Conservation (phyloP, 2,797 vertebrate species). For the Smutsia gigantea region DNA sequence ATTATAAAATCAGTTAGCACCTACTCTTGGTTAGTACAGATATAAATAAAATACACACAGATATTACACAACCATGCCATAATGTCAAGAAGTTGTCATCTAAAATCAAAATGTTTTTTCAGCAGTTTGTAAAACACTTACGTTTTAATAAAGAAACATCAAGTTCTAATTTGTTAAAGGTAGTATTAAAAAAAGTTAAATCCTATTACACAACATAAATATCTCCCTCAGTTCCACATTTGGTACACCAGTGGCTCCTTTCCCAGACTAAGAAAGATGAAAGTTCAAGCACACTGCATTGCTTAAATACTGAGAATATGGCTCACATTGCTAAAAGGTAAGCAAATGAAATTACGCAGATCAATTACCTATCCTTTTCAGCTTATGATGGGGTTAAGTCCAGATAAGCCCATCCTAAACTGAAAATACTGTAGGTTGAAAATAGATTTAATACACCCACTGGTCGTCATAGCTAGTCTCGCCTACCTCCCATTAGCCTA, state of each 20-base stretch:
- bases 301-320: background rate
- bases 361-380: background rate
- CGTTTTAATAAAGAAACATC: background rate
- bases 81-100: background rate
- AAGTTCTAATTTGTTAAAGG: conserved; percentile 19
- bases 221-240: background rate
- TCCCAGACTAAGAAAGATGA: background rate
- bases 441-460: background rate
- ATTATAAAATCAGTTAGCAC: conserved; percentile 12
- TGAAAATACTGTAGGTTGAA: background rate
- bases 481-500: background rate
- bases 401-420: background rate
- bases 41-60: background rate
- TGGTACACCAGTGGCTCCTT: background rate
- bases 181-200: background rate
- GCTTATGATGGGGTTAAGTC: background rate
- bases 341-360: conserved; percentile 35
- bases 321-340: background rate
- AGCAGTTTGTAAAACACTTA: conserved; percentile 1
- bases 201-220: background rate
- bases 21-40: background rate
- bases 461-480: background rate
- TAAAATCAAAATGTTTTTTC: conserved; percentile 35
- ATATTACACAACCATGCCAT: background rate
- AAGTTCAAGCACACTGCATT: background rate